Conservation (phyloP, 2,113 vertebrate genomes). For the Hippocampus guttulatus region DNA sequence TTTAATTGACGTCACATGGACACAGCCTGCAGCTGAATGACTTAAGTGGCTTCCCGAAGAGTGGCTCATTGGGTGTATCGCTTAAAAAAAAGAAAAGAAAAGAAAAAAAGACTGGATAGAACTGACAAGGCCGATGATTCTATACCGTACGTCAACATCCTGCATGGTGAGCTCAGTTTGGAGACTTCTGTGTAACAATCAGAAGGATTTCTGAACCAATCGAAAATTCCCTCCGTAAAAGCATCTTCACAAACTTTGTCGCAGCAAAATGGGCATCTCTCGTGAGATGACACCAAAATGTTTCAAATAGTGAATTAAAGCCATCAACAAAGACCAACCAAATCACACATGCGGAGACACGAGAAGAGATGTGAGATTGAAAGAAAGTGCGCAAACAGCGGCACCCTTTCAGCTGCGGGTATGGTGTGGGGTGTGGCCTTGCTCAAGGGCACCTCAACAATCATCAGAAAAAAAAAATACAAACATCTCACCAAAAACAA, state of each 20-base stretch:
- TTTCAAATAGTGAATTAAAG: not conserved
- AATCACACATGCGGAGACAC: too few relatives aligned
- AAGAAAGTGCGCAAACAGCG: not conserved
- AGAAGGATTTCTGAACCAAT: not conserved
- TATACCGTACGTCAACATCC: slow-evolving; percentile 1
- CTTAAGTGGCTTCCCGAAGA: slow-evolving; percentile 17
- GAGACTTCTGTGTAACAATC: not conserved
- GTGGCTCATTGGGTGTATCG: slow-evolving; percentile 10
- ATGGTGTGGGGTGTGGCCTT: not conserved
- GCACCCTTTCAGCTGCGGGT: not conserved
- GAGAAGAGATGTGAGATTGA: too few relatives aligned
- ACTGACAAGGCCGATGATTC: not conserved
- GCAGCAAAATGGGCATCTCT: too few relatives aligned
- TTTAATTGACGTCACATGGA: slow-evolving; percentile 5
- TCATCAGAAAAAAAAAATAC: not conserved
- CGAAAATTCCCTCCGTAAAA: not conserved
- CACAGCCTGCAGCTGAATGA: slow-evolving; percentile 10
- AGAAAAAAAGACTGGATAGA: not conserved
- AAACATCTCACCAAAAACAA: not conserved
- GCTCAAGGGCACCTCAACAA: not conserved
- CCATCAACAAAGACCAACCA: not conserved
- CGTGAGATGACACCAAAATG: not conserved
- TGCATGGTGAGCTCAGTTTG: slow-evolving; percentile 10
- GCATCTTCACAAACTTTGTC: too few relatives aligned
- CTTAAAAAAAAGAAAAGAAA: not conserved